Conservation (phyloP, 2,888 invertebrate genomes). For the Sminthurides aquaticus region DNA sequence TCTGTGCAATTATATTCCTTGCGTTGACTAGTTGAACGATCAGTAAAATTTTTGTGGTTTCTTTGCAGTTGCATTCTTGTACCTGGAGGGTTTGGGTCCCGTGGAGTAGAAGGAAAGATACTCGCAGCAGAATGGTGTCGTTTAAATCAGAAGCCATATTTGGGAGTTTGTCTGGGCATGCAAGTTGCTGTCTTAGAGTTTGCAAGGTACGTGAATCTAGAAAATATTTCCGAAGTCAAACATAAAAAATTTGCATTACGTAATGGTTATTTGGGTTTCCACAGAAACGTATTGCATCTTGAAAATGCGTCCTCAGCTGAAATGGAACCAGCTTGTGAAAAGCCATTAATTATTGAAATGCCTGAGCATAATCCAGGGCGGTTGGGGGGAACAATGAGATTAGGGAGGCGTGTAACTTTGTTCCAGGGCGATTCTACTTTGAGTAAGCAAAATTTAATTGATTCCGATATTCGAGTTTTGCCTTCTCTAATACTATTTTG, state of each 20-base stretch:
- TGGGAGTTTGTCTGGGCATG: constrained; percentile 95
- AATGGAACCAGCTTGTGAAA: constrained; percentile 61
- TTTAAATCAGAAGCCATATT: constrained; percentile 76
- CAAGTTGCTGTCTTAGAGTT: constrained; percentile 96
- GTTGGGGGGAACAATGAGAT: constrained; percentile 95
- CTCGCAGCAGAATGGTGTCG: constrained; percentile 89
- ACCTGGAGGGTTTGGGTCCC: constrained; percentile 93
- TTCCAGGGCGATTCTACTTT: constrained; percentile 54
- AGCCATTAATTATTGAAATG: constrained; percentile 94
- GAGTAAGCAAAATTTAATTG: constrained; percentile 16
- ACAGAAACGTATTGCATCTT: constrained; percentile 67
- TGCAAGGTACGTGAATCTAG: constrained; percentile 50
- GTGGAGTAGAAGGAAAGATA: constrained; percentile 95
- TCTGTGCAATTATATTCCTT: too few relatives aligned
- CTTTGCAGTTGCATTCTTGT: too few relatives aligned
- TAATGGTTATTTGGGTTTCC: too few relatives aligned
- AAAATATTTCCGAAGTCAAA: neutral
- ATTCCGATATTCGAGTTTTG: too few relatives aligned
- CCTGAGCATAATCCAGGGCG: constrained; percentile 91
- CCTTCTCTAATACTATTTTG: constrained; percentile 1
- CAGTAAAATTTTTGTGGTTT: too few relatives aligned
- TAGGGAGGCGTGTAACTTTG: constrained; percentile 84
- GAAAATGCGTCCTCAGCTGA: constrained; percentile 80
- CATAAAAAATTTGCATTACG: too few relatives aligned
- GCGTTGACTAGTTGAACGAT: too few relatives aligned